Evolutionary conservation across 2,113 vertebrate species (phyloP).

Genomic region (Hyaena hyaena): DNA sequence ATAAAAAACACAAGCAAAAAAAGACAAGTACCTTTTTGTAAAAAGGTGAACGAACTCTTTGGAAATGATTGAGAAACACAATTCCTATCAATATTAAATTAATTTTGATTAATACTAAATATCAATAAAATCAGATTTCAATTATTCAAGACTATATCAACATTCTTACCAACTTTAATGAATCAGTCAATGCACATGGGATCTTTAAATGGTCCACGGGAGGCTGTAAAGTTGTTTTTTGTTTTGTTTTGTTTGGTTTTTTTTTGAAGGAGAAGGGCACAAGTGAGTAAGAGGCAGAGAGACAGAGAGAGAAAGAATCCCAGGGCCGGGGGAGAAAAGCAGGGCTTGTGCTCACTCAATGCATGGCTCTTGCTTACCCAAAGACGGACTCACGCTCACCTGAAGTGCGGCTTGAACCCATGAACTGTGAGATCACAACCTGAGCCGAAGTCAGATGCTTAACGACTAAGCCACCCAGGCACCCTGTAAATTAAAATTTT

Average conservation of each 20-base stretch:
- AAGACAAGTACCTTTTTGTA: neutral
- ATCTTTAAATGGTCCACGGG: neutral
- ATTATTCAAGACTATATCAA: constrained; percentile 15
- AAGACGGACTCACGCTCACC: no score
- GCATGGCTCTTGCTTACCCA: no score
- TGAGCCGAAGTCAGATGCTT: no score
- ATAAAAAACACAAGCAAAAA: neutral
- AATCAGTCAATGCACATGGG: neutral
- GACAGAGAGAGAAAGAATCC: no score
- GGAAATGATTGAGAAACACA: constrained; percentile 30
- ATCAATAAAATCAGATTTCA: constrained; percentile 40
- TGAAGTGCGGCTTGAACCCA: no score
- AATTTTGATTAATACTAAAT: constrained; percentile 1
- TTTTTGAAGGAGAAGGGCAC: no score
- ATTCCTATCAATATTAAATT: neutral
- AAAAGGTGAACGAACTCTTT: constrained; percentile 20
- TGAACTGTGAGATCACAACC: no score
- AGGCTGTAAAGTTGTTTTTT: neutral
- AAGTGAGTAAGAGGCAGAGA: no score
- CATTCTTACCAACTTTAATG: neutral
- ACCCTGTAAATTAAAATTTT: neutral
- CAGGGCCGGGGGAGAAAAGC: no score
- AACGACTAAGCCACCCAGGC: no score
- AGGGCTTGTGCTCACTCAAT: no score
- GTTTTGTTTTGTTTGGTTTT: no score